phyloP scores from a whole-genome alignment of 2,888 invertebrate species.

The Polydesmus complanatus region DNA sequence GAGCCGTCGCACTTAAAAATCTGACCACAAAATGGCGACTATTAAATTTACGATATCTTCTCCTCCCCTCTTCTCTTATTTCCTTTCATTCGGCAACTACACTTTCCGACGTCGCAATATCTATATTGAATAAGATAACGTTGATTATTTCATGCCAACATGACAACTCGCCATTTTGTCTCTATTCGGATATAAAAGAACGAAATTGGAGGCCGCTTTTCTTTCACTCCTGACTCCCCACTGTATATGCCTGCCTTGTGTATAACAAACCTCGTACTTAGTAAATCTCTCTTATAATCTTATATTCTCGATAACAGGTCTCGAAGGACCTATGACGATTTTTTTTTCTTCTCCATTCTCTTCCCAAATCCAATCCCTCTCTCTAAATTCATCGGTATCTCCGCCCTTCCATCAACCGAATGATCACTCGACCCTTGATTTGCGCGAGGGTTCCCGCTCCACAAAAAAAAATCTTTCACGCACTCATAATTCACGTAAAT shows the following conservation, averaged over 20 bases:
- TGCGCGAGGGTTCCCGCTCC: too few relatives aligned
- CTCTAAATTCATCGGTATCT: not conserved
- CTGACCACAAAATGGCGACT: not conserved
- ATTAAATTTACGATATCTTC: not conserved
- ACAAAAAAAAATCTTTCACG: too few relatives aligned
- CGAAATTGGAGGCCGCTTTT: not conserved
- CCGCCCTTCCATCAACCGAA: not conserved
- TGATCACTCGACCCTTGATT: too few relatives aligned
- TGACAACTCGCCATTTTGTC: not conserved
- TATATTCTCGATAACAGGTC: not conserved
- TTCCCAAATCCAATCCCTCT: too few relatives aligned
- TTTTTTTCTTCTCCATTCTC: too few relatives aligned
- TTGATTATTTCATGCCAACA: not conserved
- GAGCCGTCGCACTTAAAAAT: not conserved
- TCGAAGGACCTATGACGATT: not conserved
- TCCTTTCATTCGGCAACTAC: not conserved
- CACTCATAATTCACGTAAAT: too few relatives aligned
- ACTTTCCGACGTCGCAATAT: too few relatives aligned
- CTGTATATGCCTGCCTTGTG: too few relatives aligned
- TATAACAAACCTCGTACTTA: too few relatives aligned
- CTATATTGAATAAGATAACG: not conserved
- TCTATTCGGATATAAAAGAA: not conserved
- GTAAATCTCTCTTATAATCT: not conserved
- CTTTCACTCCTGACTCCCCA: too few relatives aligned
- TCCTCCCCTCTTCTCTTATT: not conserved